Evolutionary conservation across 2,888 invertebrate genomes (phyloP).

Genomic region (Sylvicola cinctus): DNA sequence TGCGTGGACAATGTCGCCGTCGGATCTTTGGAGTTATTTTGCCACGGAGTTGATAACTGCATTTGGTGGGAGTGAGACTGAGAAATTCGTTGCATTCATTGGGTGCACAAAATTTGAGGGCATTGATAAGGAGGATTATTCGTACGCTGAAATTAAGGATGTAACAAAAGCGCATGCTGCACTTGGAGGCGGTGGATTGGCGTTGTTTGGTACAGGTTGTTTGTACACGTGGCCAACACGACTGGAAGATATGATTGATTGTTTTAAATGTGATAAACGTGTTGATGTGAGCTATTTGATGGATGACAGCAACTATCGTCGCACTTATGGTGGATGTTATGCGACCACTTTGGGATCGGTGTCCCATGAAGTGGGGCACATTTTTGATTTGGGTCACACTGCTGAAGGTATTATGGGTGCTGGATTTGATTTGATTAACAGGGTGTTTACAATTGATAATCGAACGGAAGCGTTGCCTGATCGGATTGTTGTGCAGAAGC

Average conservation of each 20-base stretch:
- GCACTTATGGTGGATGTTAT: slow-evolving; percentile 70
- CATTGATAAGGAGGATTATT: slow-evolving; percentile 34
- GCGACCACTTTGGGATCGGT: slow-evolving; percentile 80
- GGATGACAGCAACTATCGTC: slow-evolving; percentile 83
- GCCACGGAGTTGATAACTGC: slow-evolving; percentile 68
- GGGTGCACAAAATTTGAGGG: slow-evolving; percentile 67
- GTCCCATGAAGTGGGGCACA: slow-evolving; percentile 85
- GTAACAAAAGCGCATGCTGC: slow-evolving; percentile 71
- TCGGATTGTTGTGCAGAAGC: slow-evolving; percentile 14
- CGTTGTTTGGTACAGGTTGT: slow-evolving; percentile 75
- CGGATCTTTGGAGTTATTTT: slow-evolving; percentile 66
- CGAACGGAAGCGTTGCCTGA: slow-evolving; percentile 21
- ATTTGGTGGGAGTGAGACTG: slow-evolving; percentile 30
- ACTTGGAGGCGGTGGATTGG: slow-evolving; percentile 77
- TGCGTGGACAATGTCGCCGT: slow-evolving; percentile 51
- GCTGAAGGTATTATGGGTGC: slow-evolving; percentile 82
- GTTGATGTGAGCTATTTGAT: slow-evolving; percentile 55
- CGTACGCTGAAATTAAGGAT: slow-evolving; percentile 45
- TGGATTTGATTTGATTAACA: slow-evolving; percentile 67
- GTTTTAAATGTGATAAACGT: slow-evolving; percentile 25
- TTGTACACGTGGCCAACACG: slow-evolving; percentile 74
- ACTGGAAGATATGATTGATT: slow-evolving; percentile 41
- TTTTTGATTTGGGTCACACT: slow-evolving; percentile 84
- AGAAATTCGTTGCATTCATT: slow-evolving; percentile 77
- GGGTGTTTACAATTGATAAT: slow-evolving; percentile 47